Evolutionary conservation across 2,113 vertebrate genomes (phyloP).

Genomic region (Proteles cristata): DNA sequence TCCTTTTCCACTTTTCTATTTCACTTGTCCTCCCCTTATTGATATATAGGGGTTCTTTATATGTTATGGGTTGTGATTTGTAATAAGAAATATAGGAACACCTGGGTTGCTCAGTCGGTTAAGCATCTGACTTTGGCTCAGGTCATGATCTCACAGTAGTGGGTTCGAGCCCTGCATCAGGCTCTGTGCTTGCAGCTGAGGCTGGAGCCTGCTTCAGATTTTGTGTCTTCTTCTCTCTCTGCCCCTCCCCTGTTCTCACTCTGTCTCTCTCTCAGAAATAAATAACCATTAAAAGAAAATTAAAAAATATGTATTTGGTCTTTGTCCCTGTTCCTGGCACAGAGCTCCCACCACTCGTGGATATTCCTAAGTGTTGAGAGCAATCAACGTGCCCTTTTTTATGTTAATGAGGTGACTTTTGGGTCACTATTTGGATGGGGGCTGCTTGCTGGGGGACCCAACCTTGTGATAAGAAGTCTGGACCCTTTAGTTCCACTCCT

Average conservation of each 20-base stretch:
- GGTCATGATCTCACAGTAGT: too few relatives aligned
- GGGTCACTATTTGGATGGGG: not conserved
- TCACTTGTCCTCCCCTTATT: not conserved
- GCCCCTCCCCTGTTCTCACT: too few relatives aligned
- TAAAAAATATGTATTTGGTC: not conserved
- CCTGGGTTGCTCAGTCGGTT: too few relatives aligned
- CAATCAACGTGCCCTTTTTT: not conserved
- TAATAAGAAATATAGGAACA: not conserved
- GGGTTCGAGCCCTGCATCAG: too few relatives aligned
- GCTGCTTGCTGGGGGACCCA: not conserved
- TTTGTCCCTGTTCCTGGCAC: not conserved
- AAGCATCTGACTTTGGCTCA: too few relatives aligned
- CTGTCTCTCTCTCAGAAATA: too few relatives aligned
- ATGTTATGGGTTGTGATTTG: not conserved
- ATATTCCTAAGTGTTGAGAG: not conserved
- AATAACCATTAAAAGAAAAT: too few relatives aligned
- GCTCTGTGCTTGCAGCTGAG: too few relatives aligned
- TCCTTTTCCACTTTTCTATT: constrained; percentile 32
- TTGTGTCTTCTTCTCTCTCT: too few relatives aligned
- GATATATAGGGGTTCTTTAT: not conserved
- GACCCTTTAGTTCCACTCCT: not conserved
- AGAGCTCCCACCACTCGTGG: not conserved
- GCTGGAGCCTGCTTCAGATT: too few relatives aligned
- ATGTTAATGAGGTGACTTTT: not conserved
- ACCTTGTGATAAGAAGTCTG: not conserved